phyloP scores from a whole-genome alignment of 2,797 vertebrate genomes.

The Eremophila alpestris region DNA sequence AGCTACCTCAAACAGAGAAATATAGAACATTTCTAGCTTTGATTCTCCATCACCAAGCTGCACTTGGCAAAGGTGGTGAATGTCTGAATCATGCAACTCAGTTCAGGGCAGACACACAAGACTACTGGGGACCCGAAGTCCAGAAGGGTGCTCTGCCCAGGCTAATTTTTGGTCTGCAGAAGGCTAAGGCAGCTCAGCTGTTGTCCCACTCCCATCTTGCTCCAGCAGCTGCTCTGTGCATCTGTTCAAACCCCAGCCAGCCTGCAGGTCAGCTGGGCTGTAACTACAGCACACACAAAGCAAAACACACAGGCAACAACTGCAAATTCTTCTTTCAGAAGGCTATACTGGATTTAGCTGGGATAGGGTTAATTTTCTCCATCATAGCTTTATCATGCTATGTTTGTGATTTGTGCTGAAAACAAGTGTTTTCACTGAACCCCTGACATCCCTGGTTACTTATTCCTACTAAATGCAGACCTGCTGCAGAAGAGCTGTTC shows the following conservation, averaged over 20 bases:
- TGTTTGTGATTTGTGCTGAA: not conserved
- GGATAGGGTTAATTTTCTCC: not conserved
- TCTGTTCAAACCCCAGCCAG: not conserved
- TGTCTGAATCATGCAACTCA: not conserved
- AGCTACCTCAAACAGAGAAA: not conserved
- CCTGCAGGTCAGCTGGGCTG: not conserved
- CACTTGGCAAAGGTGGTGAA: not conserved
- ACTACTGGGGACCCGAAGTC: not conserved
- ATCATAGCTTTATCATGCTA: not conserved
- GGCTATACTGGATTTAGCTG: not conserved
- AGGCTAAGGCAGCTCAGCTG: not conserved
- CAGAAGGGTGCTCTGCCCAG: not conserved
- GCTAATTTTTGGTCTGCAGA: not conserved
- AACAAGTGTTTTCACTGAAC: not conserved
- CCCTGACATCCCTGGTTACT: not conserved
- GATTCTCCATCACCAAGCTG: not conserved
- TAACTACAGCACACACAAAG: fast-evolving
- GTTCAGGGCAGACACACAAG: not conserved
- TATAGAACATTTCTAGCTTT: not conserved
- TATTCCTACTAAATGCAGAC: not conserved
- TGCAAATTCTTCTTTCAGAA: not conserved
- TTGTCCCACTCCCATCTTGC: not conserved
- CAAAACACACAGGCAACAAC: not conserved
- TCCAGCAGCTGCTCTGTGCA: not conserved
- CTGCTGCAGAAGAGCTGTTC: not conserved